These are phyloP conservation scores for Agrochola lychnidis DNA, from an alignment of 2,888 invertebrate genomes.

Conservation along the genomic window DNA sequence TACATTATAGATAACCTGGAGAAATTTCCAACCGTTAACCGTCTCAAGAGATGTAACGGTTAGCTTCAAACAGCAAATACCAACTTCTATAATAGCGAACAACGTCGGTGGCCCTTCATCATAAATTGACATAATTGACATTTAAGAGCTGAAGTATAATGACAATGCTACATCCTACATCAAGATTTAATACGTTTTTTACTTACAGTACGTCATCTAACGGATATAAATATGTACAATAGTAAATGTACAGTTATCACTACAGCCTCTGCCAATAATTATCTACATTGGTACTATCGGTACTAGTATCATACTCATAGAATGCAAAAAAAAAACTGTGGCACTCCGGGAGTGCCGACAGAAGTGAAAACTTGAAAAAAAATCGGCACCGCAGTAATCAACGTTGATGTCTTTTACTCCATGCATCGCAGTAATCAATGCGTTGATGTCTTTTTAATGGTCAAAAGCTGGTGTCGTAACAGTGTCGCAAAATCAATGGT, in stretches of 20 bases:
- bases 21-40: not conserved
- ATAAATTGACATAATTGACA: not conserved
- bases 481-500: too few relatives aligned
- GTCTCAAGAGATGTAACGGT: not conserved
- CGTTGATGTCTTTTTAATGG: too few relatives aligned
- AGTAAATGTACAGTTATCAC: slow-evolving; percentile 2
- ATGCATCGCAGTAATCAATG: too few relatives aligned
- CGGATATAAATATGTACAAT: not conserved
- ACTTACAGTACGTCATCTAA: not conserved
- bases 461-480: too few relatives aligned
- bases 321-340: not conserved
- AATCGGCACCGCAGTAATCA: too few relatives aligned
- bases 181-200: not conserved
- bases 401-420: too few relatives aligned
- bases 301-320: not conserved
- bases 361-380: too few relatives aligned
- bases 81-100: not conserved
- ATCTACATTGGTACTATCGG: not conserved
- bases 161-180: not conserved
- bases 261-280: not conserved
- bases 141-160: slow-evolving; percentile 7
- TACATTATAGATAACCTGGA: not conserved
- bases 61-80: not conserved
- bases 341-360: too few relatives aligned
- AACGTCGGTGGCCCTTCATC: not conserved